These are phyloP conservation scores for Phragmatobia fuliginosa DNA, from an alignment of 2,888 invertebrate species.

Conservation along the genomic window DNA sequence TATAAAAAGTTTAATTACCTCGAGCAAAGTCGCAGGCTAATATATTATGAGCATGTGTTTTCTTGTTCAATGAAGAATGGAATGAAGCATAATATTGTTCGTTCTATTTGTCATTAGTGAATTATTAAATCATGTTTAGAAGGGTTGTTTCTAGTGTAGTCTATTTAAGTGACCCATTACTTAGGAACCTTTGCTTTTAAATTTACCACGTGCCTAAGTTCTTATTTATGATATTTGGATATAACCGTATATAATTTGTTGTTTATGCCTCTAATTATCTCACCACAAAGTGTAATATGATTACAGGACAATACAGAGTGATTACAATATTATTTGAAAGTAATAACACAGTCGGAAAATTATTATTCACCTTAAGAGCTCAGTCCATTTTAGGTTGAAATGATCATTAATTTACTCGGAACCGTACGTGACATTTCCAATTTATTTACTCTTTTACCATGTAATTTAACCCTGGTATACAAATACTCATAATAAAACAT, in stretches of 20 bases:
- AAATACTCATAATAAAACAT: conserved; percentile 6
- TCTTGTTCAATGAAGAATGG: too few relatives aligned
- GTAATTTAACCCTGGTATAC: conserved; percentile 15
- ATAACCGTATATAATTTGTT: background rate
- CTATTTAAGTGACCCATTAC: background rate
- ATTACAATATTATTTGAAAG: conserved; percentile 9
- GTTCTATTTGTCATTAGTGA: background rate
- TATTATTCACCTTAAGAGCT: conserved; percentile 6
- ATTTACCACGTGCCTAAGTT: background rate
- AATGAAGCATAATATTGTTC: background rate
- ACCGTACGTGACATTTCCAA: conserved; percentile 11
- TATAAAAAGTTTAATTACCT: too few relatives aligned
- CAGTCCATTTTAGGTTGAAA: conserved; percentile 9
- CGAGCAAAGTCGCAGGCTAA: too few relatives aligned
- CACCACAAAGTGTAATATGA: background rate
- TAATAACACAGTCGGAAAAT: conserved; percentile 9
- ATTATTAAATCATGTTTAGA: background rate
- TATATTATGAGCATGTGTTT: too few relatives aligned
- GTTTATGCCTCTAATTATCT: background rate
- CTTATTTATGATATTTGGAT: background rate
- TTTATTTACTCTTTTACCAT: conserved; percentile 8
- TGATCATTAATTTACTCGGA: conserved; percentile 6
- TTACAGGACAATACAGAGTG: background rate
- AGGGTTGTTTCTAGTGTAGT: background rate
- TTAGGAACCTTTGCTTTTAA: background rate